Percentiles rank a stretch among this genome's conserved stretches.
phyloP scores from a whole-genome alignment of 2,888 invertebrate genomes.

The Myopa tessellatipennis region DNA sequence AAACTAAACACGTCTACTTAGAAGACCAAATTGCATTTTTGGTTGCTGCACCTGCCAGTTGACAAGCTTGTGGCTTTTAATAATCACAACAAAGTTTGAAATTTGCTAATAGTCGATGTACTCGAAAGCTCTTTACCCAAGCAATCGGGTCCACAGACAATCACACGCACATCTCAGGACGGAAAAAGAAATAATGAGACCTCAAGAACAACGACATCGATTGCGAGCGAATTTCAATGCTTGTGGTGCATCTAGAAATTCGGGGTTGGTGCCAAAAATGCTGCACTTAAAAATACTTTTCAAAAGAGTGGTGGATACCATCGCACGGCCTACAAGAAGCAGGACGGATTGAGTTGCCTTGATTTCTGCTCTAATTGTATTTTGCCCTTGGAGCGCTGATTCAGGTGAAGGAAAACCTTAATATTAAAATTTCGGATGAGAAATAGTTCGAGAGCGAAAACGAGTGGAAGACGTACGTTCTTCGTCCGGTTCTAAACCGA shows the following conservation, averaged over 20 bases:
- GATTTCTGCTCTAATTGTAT: not conserved
- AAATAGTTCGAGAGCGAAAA: too few species aligned
- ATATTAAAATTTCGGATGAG: not conserved
- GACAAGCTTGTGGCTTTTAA: too few species aligned
- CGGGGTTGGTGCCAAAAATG: constrained; percentile 4
- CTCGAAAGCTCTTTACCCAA: not conserved
- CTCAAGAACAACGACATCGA: not conserved
- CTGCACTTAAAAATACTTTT: not conserved
- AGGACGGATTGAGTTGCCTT: not conserved
- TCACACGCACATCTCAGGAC: not conserved
- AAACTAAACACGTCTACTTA: too few species aligned
- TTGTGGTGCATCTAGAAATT: too few species aligned
- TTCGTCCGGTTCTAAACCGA: too few species aligned
- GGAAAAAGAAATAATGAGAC: not conserved
- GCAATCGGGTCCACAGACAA: not conserved
- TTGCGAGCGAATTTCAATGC: not conserved
- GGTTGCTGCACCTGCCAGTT: too few species aligned
- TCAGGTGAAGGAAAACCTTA: not conserved
- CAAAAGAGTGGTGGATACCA: not conserved
- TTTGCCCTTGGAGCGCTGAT: not conserved
- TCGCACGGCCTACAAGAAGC: not conserved
- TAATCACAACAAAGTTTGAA: too few species aligned
- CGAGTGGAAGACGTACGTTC: too few species aligned
- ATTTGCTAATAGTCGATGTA: too few species aligned
- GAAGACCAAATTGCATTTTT: too few species aligned